Conservation (phyloP, 2,888 invertebrate genomes). For the Antheraea yamamai region DNA sequence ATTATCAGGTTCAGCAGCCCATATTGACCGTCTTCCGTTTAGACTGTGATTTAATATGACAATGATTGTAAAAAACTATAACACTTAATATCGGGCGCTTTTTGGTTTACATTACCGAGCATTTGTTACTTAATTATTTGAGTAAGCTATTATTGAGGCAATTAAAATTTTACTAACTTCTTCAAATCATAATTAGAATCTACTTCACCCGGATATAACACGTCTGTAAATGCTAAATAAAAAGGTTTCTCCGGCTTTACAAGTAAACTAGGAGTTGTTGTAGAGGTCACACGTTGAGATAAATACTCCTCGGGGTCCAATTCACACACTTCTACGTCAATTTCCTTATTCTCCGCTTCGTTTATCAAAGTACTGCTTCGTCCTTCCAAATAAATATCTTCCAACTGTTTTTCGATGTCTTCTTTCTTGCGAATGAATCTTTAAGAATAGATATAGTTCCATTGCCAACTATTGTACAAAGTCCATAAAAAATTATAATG, state of each 20-base stretch:
- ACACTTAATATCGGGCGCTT: too few species aligned
- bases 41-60: too few species aligned
- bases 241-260: slow-evolving; percentile 50
- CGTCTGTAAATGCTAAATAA: slow-evolving; percentile 66
- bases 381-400: slow-evolving; percentile 35
- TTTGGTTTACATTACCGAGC: neutral
- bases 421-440: slow-evolving; percentile 63
- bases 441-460: neutral
- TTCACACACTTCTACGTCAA: slow-evolving; percentile 56
- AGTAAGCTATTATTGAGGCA: neutral
- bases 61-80: too few species aligned
- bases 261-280: slow-evolving; percentile 32
- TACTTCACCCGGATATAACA: slow-evolving; percentile 65
- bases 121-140: neutral
- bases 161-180: slow-evolving; percentile 46
- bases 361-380: slow-evolving; percentile 26
- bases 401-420: slow-evolving; percentile 56
- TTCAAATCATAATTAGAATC: slow-evolving; percentile 65
- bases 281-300: slow-evolving; percentile 44
- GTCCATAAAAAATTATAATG: neutral
- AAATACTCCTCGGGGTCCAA: slow-evolving; percentile 54
- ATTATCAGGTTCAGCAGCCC: too few species aligned
- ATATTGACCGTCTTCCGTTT: too few species aligned
- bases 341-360: slow-evolving; percentile 52
- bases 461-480: neutral